Percentiles rank a stretch among this genome's conserved stretches.
These are phyloP conservation scores for Drosophila chauvacae DNA, from an alignment of 1,140 invertebrate genomes.

Conservation along the genomic window DNA sequence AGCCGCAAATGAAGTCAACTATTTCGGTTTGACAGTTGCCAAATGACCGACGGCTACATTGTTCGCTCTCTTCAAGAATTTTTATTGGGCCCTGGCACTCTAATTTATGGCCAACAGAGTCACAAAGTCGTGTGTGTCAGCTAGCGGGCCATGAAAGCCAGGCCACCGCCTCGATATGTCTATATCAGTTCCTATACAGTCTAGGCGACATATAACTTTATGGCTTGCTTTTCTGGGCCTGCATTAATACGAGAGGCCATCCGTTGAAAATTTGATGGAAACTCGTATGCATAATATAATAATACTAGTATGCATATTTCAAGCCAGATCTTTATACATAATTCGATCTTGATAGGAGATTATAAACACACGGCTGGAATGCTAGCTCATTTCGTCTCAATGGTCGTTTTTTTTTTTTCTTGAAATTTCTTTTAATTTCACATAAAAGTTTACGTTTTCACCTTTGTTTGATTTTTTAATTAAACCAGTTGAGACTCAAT, in stretches of 20 bases:
- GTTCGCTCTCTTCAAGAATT: conserved; percentile 57
- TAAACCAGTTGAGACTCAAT: conserved; percentile 28
- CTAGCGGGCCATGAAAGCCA: conserved; percentile 46
- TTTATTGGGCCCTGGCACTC: conserved; percentile 69
- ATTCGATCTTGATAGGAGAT: conserved; percentile 36
- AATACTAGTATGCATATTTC: conserved; percentile 26
- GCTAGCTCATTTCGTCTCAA: conserved; percentile 5
- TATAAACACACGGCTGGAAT: conserved; percentile 21
- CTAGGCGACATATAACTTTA: conserved; percentile 24
- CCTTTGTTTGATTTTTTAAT: conserved; percentile 13
- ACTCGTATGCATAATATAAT: conserved; percentile 15
- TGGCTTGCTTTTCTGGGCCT: conserved; percentile 24
- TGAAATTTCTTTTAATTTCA: conserved; percentile 29
- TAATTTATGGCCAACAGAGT: conserved; percentile 69
- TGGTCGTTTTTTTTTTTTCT: neutral
- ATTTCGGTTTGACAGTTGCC: conserved; percentile 41
- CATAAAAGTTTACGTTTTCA: conserved; percentile 30
- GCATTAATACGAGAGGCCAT: conserved; percentile 26
- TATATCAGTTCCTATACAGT: conserved; percentile 27
- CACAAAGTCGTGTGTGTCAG: conserved; percentile 57
- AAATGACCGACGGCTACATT: conserved; percentile 39
- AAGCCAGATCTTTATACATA: conserved; percentile 13
- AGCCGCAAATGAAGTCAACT: conserved; percentile 59
- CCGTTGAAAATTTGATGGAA: conserved; percentile 36
- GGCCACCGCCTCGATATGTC: conserved; percentile 48